phyloP scores from a whole-genome alignment of 2,113 vertebrate genomes.

The Tamias sibiricus region DNA sequence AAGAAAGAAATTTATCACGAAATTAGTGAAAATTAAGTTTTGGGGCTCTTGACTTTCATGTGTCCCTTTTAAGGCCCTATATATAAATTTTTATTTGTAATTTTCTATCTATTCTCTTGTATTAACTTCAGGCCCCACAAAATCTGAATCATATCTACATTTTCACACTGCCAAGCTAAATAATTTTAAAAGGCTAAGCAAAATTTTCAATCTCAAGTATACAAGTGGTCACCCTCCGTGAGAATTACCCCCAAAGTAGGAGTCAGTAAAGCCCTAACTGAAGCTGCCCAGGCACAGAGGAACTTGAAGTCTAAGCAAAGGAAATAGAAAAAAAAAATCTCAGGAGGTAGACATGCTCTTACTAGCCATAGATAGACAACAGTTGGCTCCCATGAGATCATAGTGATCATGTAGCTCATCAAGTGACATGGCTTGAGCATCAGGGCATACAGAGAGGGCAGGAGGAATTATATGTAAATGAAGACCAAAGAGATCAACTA shows the following conservation, averaged over 20 bases:
- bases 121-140: not conserved
- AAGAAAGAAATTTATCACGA: constrained; percentile 13
- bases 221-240: constrained; percentile 23
- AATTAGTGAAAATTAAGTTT: not conserved
- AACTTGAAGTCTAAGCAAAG: not conserved
- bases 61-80: not conserved
- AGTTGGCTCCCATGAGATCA: not conserved
- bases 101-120: not conserved
- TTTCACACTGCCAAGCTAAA: constrained; percentile 39
- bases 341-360: not conserved
- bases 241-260: not conserved
- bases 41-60: not conserved
- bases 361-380: not conserved
- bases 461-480: not conserved
- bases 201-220: not conserved
- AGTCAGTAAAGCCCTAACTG: constrained; percentile 12
- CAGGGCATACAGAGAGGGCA: not conserved
- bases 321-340: not conserved
- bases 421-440: not conserved
- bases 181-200: constrained; percentile 33
- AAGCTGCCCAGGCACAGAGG: not conserved
- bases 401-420: not conserved
- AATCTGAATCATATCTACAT: not conserved
- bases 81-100: not conserved
- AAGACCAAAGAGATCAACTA: not conserved